Percentiles rank a stretch among this genome's conserved stretches.
Conservation (phyloP, 2,888 invertebrate genomes). For the Peribatodes rhomboidaria region DNA sequence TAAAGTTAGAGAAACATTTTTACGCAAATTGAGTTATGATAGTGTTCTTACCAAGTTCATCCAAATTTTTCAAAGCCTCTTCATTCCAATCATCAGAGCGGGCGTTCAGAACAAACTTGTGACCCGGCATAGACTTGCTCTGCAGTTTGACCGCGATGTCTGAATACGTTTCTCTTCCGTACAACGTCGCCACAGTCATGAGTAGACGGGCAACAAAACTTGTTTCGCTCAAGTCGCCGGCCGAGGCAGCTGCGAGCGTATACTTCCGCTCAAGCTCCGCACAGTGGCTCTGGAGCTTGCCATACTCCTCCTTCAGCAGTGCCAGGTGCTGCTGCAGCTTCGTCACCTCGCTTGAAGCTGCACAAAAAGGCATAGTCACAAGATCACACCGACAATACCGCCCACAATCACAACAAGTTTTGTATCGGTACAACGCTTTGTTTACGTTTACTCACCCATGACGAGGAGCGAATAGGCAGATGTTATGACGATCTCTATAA, state of each 20-base stretch:
- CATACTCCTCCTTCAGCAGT: constrained; percentile 95
- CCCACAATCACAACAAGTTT: constrained; percentile 70
- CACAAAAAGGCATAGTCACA: constrained; percentile 67
- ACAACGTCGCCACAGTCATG: constrained; percentile 93
- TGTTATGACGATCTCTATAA: constrained; percentile 52
- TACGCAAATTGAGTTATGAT: too few species aligned
- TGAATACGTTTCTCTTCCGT: constrained; percentile 92
- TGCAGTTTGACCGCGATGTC: constrained; percentile 93
- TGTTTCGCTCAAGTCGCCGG: constrained; percentile 88
- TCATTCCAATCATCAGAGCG: constrained; percentile 95
- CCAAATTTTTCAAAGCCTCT: constrained; percentile 88
- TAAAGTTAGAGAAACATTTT: too few species aligned
- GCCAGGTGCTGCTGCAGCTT: constrained; percentile 94
- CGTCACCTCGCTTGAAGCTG: constrained; percentile 87
- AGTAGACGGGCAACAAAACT: constrained; percentile 95
- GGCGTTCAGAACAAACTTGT: constrained; percentile 96
- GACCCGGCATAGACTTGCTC: constrained; percentile 91
- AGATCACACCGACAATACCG: constrained; percentile 65
- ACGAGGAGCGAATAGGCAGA: constrained; percentile 55
- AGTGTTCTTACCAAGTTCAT: constrained; percentile 88
- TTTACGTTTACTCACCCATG: constrained; percentile 75
- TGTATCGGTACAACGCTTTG: constrained; percentile 50
- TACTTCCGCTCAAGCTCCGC: constrained; percentile 94
- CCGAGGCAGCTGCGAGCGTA: constrained; percentile 90
- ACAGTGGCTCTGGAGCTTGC: constrained; percentile 93